Base-by-base conservation (phyloP, 2,888 invertebrate genomes). In the Ditylenchus weischeri region DNA sequence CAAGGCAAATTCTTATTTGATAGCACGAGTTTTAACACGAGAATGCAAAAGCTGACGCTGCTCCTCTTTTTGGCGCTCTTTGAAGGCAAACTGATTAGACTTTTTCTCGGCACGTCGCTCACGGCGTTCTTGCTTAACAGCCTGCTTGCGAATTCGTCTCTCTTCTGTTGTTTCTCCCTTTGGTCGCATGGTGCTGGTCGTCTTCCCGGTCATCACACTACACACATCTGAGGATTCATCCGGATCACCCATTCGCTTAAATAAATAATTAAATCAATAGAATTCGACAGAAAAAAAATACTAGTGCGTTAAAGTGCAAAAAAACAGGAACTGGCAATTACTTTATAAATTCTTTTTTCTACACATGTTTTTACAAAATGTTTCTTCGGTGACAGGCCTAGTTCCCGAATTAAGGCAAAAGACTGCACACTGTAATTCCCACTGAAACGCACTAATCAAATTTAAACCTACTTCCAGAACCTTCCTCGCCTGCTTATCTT, bases 131-230 rank as follows among this genome's bases (percentile, higher is more conserved):
- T 90, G 90, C 82, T 89, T 91, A 87, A 93, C 86, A 5, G 89
- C 86, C 51, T 88, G 88, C 83, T 93, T 93, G 3, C 93, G 86
- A 78, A 89, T 88, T 79, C 89, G 90, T 83, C 90, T 90, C 77
- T 90, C 90, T 70, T 90, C 89, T 0, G 89, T 86, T 0, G 90
- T 90, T 84, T 93, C 93, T 77, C 90, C 88, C 75, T 89, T 88
- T 0, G 90, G 90, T 47, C 83, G 64, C 19, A 68, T 35, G 15
- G 74, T 73, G 58, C 59, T 63, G 48, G 60, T 71, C 11, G 66
- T 58, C 19, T 57, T 69, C 57, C 65, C 48, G n/a, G 59, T 61
- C 23, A 50, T 23, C 29, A 68, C 50, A 23, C 48, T 61, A 10
- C 18, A 11, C 10, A 36, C 35, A 23, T 49, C 49, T 43, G 43